Evolutionary conservation across 2,797 vertebrate species (phyloP), one percentile per base, ranked within the genome.

Genomic region (Lithobates sylvaticus): DNA sequence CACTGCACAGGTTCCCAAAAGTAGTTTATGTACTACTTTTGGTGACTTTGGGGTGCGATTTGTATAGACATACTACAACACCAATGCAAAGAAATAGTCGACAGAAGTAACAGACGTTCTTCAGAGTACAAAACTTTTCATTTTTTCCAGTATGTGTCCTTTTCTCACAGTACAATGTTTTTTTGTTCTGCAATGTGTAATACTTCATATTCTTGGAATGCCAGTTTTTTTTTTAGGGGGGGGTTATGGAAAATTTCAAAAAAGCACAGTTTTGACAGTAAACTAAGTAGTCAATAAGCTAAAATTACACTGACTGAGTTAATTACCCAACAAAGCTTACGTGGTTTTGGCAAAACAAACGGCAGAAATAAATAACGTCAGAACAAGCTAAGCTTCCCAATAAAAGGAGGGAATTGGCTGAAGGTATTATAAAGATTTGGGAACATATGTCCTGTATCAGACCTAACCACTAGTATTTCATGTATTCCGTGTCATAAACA

Each of bases 231-330:
- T 73, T 39, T 10, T 10, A 0, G 1, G 42, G 58, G 54, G 29
- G 8, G 50, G 39, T 65, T 74, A 72, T 85, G 76, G 84, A 85
- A 85, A 65, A 65, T 79, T 74, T 77, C 76, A 67, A n/a, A 68
- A 5, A 73, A 73, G 26, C 9, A 50, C 47, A 18, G 78, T 76
- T 85, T 72, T 21, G 13, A 71, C 47, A 39, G 34, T 34, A 79
- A 18, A 32, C 47, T 65, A 73, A 65, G 54, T 67, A 50, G 77
- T 71, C 83, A 76, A 67, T 50, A 18, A 54, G 29, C 21, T 76
- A 29, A 39, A 18, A 70, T 84, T 50, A 76, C 82, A 76, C 42
- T 69, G 82, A 50, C 39, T 68, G 39, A 69, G 73, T 29, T 68
- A 84, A 76, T 76, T 64, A 82, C 18, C 70, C 54, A 73, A 82